Evolutionary conservation across 2,113 vertebrate species (phyloP), one percentile per base, ranked within the genome.

Genomic region (Hoplias malabaricus): DNA sequence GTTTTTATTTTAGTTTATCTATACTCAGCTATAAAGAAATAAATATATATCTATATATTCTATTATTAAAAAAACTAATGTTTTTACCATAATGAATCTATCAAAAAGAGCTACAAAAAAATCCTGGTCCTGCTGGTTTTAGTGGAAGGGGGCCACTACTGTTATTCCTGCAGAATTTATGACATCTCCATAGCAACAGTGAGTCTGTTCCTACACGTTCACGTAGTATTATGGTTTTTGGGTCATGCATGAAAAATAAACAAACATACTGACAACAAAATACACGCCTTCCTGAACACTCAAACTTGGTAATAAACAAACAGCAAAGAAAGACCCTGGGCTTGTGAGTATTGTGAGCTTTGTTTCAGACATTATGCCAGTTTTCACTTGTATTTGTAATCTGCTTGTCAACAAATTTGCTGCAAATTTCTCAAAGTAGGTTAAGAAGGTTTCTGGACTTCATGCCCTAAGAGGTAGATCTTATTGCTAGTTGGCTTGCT

Each of bases 381-480:
- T 9, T 53, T 53, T 23, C 48, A 10, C 48, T 23, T 53, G n/a
- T 16, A 14, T 34, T 16, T 36, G 16, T 34, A 62, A 34, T 3
- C 59, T 2, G 13, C 59, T 34, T 14, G 7, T n/a, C n/a, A 34
- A 36, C 16, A n/a, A 34, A 62, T 10, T 36, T 33, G 27, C 59
- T 34, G 31, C 29, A 62, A 4, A 34, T 61, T 33, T n/a, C 31
- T 62, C 75, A 86, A 90, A 91, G 85, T 90, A 91, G 90, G 90
- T 88, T 91, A 92, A 93, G 89, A 85, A 92, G 90, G 91, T 92
- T 91, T 92, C 83, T 40, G 27, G 85, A 82, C 80, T 83, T 85
- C 84, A 87, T 86, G 89, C 88, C 85, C 87, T 86, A 88, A 91
- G 90, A 91, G 80, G 81, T 88, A 91, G 87, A 87, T 87, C 84